phyloP scores from a whole-genome alignment of 1,140 invertebrate genomes.

The Bombus waltoni region DNA sequence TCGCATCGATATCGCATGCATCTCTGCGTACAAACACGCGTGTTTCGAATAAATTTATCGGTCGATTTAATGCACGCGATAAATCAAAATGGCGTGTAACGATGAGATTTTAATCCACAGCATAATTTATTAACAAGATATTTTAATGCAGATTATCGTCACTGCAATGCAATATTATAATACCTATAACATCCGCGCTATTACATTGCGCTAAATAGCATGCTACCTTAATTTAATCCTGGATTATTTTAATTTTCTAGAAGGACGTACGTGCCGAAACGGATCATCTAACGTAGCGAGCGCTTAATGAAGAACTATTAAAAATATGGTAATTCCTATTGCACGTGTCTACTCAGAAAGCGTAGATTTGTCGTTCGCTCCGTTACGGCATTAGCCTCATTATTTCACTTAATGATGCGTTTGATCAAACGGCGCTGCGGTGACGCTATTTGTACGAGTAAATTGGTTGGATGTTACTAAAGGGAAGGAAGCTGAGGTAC shows the following conservation, averaged over 20 bases:
- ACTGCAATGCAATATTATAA: not conserved
- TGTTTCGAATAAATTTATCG: constrained; percentile 21
- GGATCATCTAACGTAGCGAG: no score
- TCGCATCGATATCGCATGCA: not conserved
- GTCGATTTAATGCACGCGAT: constrained; percentile 1
- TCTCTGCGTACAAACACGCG: not conserved
- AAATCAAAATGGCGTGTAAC: not conserved
- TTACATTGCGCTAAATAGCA: constrained; percentile 26
- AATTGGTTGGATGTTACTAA: constrained; percentile 68
- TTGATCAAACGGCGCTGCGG: constrained; percentile 67
- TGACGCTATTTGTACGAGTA: constrained; percentile 69
- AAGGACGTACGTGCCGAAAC: not conserved
- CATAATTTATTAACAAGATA: constrained; percentile 41
- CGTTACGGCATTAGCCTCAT: constrained; percentile 56
- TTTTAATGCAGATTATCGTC: constrained; percentile 36
- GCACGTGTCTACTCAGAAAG: not conserved
- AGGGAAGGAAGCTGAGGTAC: constrained; percentile 59
- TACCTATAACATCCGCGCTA: not conserved
- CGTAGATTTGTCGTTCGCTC: constrained; percentile 6
- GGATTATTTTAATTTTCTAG: constrained; percentile 7
- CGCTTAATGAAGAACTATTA: not conserved
- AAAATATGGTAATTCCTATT: not conserved
- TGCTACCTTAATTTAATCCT: constrained; percentile 20
- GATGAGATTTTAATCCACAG: constrained; percentile 40
- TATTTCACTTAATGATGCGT: constrained; percentile 68